These are phyloP conservation scores for Nipponacmea schrenckii DNA, from an alignment of 2,888 invertebrate genomes.

Conservation along the genomic window DNA sequence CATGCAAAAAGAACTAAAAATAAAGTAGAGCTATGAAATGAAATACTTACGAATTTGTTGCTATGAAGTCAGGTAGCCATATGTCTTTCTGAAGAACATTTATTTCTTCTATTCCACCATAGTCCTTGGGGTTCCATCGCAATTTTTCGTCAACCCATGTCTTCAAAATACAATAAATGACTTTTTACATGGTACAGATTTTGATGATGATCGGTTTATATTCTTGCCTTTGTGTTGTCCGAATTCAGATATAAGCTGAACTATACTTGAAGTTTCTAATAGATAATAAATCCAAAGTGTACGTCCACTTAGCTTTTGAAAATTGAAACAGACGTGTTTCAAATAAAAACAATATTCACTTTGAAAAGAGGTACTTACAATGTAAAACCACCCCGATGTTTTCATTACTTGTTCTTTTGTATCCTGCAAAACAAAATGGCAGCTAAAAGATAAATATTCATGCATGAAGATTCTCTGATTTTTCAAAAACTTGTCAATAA, in stretches of 20 bases:
- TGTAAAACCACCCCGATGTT: constrained; percentile 9
- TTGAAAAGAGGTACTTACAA: constrained; percentile 3
- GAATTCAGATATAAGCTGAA: too few species aligned
- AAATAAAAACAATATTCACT: too few species aligned
- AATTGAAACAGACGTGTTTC: too few species aligned
- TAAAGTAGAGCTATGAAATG: too few species aligned
- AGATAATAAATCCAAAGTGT: too few species aligned
- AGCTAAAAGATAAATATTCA: not conserved
- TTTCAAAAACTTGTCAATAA: too few species aligned
- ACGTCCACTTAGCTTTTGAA: too few species aligned
- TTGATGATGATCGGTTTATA: not conserved
- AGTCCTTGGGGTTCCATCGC: constrained; percentile 15
- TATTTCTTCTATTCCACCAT: constrained; percentile 15
- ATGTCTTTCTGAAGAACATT: constrained; percentile 20
- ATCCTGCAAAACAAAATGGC: constrained; percentile 5
- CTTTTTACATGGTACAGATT: not conserved
- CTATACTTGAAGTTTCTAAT: too few species aligned
- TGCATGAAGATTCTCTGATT: too few species aligned
- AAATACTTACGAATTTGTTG: constrained; percentile 13
- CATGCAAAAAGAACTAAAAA: too few species aligned
- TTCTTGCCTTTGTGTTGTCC: too few species aligned
- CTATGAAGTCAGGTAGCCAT: constrained; percentile 29
- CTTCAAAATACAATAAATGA: not conserved
- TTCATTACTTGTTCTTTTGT: constrained; percentile 11
- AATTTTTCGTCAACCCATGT: constrained; percentile 17